These are phyloP conservation scores for Trissolcus basalis DNA, from an alignment of 1,140 invertebrate genomes.

Conservation along the genomic window DNA sequence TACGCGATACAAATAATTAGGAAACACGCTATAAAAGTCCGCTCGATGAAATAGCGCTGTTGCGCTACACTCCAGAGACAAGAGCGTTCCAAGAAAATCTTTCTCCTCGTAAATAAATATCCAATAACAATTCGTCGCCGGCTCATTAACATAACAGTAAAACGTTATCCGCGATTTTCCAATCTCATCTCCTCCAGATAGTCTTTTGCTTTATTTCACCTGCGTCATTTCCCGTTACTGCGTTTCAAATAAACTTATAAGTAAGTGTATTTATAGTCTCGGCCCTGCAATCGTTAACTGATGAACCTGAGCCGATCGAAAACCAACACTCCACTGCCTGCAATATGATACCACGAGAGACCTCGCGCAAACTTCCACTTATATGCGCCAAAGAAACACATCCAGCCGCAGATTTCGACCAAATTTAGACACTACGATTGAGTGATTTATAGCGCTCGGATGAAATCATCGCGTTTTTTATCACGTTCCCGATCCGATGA, in stretches of 20 bases:
- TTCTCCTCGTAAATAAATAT: conserved; percentile 17
- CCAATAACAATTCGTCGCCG: conserved; percentile 22
- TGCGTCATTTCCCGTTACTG: conserved; percentile 29
- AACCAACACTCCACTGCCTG: conserved; percentile 4
- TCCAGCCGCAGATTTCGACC: background rate
- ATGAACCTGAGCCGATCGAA: conserved; percentile 25
- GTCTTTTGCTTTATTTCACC: conserved; percentile 1
- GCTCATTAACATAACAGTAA: conserved; percentile 42
- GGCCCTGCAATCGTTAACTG: conserved; percentile 20
- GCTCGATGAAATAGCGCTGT: background rate
- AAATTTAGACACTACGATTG: conserved; percentile 9
- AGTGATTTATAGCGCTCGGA: conserved; percentile 7
- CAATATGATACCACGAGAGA: background rate
- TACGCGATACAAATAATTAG: conserved; percentile 3
- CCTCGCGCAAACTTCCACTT: background rate
- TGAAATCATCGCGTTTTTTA: conserved; percentile 10
- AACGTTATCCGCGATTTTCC: conserved; percentile 32
- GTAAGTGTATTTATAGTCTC: conserved; percentile 27
- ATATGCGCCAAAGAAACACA: background rate
- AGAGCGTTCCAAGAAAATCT: conserved; percentile 8
- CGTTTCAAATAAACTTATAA: conserved; percentile 29
- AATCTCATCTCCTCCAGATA: conserved; percentile 5
- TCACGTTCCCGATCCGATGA: conserved; percentile 2
- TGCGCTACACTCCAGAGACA: background rate
- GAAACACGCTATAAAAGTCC: conserved; percentile 3